Evolutionary conservation across 2,797 vertebrate species (phyloP), one percentile per base, ranked within the genome.

Genomic region (Trematomus bernacchii): DNA sequence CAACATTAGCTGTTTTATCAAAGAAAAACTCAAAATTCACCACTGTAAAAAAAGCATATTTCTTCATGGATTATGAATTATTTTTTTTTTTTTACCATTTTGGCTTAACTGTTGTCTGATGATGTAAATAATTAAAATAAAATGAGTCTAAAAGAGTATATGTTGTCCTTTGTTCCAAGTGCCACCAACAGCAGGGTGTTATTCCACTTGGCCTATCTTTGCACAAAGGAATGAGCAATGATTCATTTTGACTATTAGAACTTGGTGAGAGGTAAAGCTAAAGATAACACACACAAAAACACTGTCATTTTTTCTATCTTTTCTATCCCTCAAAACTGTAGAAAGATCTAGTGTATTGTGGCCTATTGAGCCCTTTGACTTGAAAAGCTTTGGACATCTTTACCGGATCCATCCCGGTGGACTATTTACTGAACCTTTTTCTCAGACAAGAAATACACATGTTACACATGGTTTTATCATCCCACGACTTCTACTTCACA

Each of bases 361-460:
- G 8, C 48, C 6, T 2, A 1, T 30, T 40, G n/a, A 37, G 10
- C 48, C 23, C 11, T 15, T 48, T 48, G 46, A 51, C 65, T 40
- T 23, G 3, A 40, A 15, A 3, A 5, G 3, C 18, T 69, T 21
- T 48, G 10, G 16, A 57, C 7, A 18, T 54, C 14, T 66, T 66
- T 21, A 27, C 23, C 12, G 37, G 18, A 27, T 10, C 5, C 19
- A 14, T 67, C 51, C 44, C 15, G 11, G 33, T 14, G 2, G 15
- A 44, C 14, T 33, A 44, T 52, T 70, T 58, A 50, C 52, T 37
- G 12, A 60, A 71, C 23, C 44, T 68, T 61, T 57, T 4, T 50
- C 13, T 33, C 3, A 1, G 27, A 67, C 9, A 23, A 33, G 43
- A 58, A 37, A 64, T 18, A 13, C 6, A 37, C 33, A 14, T 16